Evolutionary conservation across 2,888 invertebrate species (phyloP), one percentile per base, ranked within the genome.

Genomic region (Asteroscopus sphinx): DNA sequence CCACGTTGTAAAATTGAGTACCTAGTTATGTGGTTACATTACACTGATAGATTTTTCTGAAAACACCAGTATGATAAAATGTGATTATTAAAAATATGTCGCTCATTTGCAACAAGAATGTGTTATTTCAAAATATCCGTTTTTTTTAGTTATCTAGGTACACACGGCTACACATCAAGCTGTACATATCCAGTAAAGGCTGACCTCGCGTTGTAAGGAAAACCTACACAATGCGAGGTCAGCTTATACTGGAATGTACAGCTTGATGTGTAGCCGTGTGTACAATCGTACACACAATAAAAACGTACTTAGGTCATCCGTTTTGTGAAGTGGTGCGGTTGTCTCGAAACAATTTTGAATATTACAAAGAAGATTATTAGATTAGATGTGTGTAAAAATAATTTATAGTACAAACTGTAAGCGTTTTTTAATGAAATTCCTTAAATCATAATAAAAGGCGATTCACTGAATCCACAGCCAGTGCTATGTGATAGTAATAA

Each of bases 401-500:
- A 53, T 65, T 28, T 64, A 76, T 67, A 76, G 75, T 80, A 78
- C 72, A 72, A 68, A 66, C 45, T 70, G 72, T 76, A 80, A 75
- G 53, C 65, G 70, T 77, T 67, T n/a, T n/a, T 74, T 73, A 59
- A 48, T 64, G 59, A 61, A 68, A 69, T 59, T 62, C 60, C 49
- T 73, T 65, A 70, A 68, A 61, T 76, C 70, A 66, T 71, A 63
- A 69, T 73, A 73, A 79, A 83, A 80, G 80, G 82, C 79, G 80
- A 80, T 85, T 86, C 76, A 46, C 71, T 78, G 77, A 82, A 83
- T 85, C 78, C 77, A 77, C 83, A 85, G 88, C 90, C 91, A 90
- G 88, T 91, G 90, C 78, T 83, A 86, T 90, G 90, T 92, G 91
- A 92, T 92, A 91, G 81, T 86, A 87, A 81, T 81, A 83, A 81